These are phyloP conservation scores for Tetragonula clypearis DNA, from an alignment of 1,140 invertebrate genomes.

Conservation along the genomic window DNA sequence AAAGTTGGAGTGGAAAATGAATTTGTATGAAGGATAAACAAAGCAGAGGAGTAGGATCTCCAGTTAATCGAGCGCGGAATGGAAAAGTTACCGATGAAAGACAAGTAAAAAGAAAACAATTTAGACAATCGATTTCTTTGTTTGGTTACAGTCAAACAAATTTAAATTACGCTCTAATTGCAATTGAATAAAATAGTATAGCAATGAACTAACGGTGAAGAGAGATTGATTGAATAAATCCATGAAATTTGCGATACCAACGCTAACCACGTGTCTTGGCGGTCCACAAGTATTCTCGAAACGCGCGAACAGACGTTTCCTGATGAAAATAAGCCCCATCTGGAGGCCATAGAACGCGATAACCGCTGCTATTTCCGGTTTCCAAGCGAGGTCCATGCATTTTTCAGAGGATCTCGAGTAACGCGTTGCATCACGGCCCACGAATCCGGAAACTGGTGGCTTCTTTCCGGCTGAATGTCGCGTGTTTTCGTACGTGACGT, in stretches of 20 bases:
- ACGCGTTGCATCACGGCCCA: background rate
- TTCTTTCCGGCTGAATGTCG: slow-evolving; percentile 2
- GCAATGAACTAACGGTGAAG: no score
- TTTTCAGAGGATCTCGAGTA: slow-evolving; percentile 68
- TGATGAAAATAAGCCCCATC: slow-evolving; percentile 1
- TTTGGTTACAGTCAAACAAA: background rate
- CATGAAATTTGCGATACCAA: no score
- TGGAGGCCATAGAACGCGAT: slow-evolving; percentile 53
- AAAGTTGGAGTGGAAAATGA: background rate
- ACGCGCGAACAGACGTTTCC: no score
- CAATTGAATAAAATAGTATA: no score
- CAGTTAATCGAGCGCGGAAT: background rate
- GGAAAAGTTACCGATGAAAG: background rate
- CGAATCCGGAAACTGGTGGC: slow-evolving; percentile 9
- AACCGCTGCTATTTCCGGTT: slow-evolving; percentile 70
- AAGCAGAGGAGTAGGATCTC: no score
- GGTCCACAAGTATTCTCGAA: no score
- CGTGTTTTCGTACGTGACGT: slow-evolving; percentile 21
- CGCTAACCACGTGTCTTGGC: no score
- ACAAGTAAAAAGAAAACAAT: background rate
- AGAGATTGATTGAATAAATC: no score
- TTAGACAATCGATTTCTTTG: background rate
- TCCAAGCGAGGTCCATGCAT: slow-evolving; percentile 73
- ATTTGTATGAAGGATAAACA: background rate
- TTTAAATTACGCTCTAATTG: no score